Conservation (phyloP, 2,888 invertebrate species). For the Cordilura impudica region DNA sequence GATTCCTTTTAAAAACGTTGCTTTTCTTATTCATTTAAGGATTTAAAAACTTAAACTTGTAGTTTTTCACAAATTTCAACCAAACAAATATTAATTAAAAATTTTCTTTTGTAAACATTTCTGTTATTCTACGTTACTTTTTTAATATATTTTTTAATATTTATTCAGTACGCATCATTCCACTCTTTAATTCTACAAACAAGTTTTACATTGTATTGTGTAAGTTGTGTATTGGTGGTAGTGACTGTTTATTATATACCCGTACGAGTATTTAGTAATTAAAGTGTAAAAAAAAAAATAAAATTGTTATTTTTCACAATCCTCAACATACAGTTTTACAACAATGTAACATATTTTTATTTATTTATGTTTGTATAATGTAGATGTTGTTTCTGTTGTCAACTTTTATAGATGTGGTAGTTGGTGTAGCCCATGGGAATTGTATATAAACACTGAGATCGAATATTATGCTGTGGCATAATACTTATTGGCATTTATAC, state of each 20-base stretch:
- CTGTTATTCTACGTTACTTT: too few species aligned
- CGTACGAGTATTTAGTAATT: neutral
- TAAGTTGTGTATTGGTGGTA: neutral
- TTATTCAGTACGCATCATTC: neutral
- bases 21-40: neutral
- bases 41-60: conserved; percentile 1
- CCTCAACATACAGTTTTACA: neutral
- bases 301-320: neutral
- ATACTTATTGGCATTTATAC: too few species aligned
- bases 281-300: neutral
- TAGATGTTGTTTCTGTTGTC: neutral
- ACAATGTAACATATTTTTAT: neutral
- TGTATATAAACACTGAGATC: neutral
- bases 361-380: too few species aligned
- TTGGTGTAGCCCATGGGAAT: neutral
- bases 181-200: neutral
- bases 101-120: neutral
- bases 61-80: neutral
- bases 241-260: neutral
- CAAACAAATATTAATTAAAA: conserved; percentile 30
- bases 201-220: neutral
- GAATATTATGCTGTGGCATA: too few species aligned
- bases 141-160: conserved; percentile 16
- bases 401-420: neutral
- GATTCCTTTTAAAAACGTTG: neutral